A percentile compares a stretch with the other conserved stretches of the same genome.
phyloP scores from a whole-genome alignment of 2,113 vertebrate species.

The Neogale vison region DNA sequence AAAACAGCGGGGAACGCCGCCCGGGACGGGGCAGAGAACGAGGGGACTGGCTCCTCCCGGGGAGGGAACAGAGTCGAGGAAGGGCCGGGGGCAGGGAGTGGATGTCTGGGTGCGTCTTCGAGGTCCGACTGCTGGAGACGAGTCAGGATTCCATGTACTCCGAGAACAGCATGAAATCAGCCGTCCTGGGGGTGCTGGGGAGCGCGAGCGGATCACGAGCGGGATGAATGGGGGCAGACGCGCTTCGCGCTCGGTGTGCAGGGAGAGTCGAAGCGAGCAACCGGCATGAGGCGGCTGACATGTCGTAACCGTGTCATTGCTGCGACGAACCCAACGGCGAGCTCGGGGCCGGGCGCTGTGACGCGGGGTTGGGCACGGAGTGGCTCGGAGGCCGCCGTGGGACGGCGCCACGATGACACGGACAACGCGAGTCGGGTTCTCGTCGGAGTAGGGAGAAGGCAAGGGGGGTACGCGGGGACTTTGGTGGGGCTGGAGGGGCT shows the following conservation, averaged over 20 bases:
- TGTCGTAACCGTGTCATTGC: too few species aligned
- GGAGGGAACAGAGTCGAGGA: background rate
- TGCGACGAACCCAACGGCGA: fast-evolving
- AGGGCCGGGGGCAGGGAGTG: background rate
- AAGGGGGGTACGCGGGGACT: background rate
- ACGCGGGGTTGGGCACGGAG: background rate
- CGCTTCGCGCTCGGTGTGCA: background rate
- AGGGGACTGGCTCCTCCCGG: background rate
- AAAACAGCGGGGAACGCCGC: background rate
- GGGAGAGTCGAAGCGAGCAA: background rate
- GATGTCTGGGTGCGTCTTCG: background rate
- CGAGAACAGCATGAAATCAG: background rate
- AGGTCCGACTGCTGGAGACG: background rate
- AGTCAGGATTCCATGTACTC: background rate
- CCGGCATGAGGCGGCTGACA: background rate
- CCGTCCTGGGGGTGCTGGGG: background rate
- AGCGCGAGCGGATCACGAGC: background rate
- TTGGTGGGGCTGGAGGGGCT: background rate
- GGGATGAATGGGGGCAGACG: background rate
- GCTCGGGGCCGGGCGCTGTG: background rate
- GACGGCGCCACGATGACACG: background rate
- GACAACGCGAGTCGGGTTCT: background rate
- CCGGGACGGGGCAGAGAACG: background rate
- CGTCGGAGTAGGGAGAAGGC: background rate
- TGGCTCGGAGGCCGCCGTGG: background rate